Conservation (phyloP, 2,888 invertebrate genomes). For the Eristalis pertinax region DNA sequence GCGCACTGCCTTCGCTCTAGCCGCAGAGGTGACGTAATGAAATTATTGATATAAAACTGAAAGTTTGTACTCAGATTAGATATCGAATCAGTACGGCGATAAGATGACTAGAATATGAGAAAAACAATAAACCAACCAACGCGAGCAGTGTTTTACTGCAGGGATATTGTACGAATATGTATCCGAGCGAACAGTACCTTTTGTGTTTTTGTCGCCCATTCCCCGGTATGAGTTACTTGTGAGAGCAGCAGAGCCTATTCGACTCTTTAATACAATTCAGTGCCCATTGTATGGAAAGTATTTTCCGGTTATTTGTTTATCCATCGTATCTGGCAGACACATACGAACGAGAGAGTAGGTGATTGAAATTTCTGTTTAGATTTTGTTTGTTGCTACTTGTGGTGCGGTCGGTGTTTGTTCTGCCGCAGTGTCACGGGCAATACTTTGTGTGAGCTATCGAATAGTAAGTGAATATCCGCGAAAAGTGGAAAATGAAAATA, state of each 20-base stretch:
- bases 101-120: slow-evolving; percentile 2
- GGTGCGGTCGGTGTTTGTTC: neutral
- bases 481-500: too few relatives aligned
- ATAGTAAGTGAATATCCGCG: too few relatives aligned
- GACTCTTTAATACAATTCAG: neutral
- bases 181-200: slow-evolving; percentile 6
- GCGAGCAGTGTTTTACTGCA: neutral
- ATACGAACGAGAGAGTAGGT: neutral
- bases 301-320: slow-evolving; percentile 45
- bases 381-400: neutral
- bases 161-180: neutral
- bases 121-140: neutral
- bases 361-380: neutral
- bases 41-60: slow-evolving; percentile 20
- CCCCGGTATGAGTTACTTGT: neutral
- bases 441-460: neutral
- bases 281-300: slow-evolving; percentile 17
- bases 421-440: neutral
- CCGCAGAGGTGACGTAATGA: slow-evolving; percentile 39
- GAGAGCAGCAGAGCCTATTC: neutral
- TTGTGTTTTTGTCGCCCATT: neutral
- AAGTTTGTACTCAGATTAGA: slow-evolving; percentile 40
- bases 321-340: neutral
- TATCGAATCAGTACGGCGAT: slow-evolving; percentile 43
- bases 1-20: neutral